These are phyloP conservation scores for Pharmacophagus antenor DNA, from an alignment of 2,888 invertebrate genomes.

Conservation along the genomic window DNA sequence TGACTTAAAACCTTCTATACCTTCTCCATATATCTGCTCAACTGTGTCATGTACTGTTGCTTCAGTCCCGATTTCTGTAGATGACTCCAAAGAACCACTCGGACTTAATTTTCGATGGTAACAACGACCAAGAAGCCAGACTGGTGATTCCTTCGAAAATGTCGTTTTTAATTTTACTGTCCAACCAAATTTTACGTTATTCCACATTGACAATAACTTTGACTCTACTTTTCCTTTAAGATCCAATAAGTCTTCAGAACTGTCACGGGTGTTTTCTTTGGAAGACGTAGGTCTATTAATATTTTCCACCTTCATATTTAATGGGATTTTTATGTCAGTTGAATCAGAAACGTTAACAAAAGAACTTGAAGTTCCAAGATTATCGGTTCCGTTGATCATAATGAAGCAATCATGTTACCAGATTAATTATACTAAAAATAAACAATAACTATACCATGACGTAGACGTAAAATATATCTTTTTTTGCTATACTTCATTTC, in stretches of 20 bases:
- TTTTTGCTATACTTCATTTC: slow-evolving; percentile 17
- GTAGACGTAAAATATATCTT: slow-evolving; percentile 3
- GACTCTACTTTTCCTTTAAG: slow-evolving; percentile 90
- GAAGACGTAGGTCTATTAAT: slow-evolving; percentile 49
- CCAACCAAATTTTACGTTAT: slow-evolving; percentile 95
- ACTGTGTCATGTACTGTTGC: slow-evolving; percentile 82
- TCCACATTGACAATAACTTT: slow-evolving; percentile 92
- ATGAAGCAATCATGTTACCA: slow-evolving; percentile 20
- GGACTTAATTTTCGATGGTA: slow-evolving; percentile 88
- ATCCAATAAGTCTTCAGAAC: slow-evolving; percentile 73
- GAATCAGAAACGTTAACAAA: slow-evolving; percentile 49
- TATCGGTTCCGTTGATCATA: slow-evolving; percentile 63
- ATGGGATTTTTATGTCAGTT: slow-evolving; percentile 45
- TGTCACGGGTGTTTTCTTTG: slow-evolving; percentile 57
- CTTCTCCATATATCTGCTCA: slow-evolving; percentile 80
- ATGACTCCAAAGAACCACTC: slow-evolving; percentile 79
- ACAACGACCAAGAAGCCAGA: slow-evolving; percentile 91
- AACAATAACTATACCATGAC: slow-evolving; percentile 8
- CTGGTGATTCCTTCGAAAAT: slow-evolving; percentile 92
- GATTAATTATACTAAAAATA: slow-evolving; percentile 23
- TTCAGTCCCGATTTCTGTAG: slow-evolving; percentile 82
- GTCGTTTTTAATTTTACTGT: slow-evolving; percentile 87
- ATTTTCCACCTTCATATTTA: slow-evolving; percentile 47
- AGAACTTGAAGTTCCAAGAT: slow-evolving; percentile 50
- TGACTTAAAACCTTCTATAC: slow-evolving; percentile 90